phyloP scores from a whole-genome alignment of 2,113 vertebrate genomes.

The Suricata suricatta region DNA sequence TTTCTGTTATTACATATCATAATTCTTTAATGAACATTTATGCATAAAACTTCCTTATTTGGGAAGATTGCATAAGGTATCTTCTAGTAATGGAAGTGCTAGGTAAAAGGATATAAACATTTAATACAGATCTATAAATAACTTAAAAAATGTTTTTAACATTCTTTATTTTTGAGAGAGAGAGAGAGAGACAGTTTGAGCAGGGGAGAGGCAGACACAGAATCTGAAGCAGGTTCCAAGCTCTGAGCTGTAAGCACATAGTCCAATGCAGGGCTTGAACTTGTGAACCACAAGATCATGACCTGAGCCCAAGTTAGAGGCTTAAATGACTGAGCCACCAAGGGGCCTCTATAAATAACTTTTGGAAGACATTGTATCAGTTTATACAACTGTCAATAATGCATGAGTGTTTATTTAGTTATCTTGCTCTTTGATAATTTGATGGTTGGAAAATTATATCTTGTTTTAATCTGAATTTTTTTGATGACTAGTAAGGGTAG shows the following conservation, averaged over 20 bases:
- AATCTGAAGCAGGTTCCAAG: too few relatives aligned
- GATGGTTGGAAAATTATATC: neutral
- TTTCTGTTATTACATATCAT: slow-evolving; percentile 19
- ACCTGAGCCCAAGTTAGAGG: too few relatives aligned
- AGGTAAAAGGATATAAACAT: neutral
- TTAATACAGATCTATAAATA: slow-evolving; percentile 29
- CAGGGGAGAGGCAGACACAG: too few relatives aligned
- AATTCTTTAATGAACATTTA: slow-evolving; percentile 19
- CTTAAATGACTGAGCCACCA: too few relatives aligned
- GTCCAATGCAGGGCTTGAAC: too few relatives aligned
- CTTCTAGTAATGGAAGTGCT: slow-evolving; percentile 18
- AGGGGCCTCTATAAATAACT: slow-evolving; percentile 8
- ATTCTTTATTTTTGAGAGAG: too few relatives aligned
- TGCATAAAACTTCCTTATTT: slow-evolving; percentile 10
- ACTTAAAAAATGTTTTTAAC: neutral
- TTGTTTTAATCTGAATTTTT: slow-evolving; percentile 45
- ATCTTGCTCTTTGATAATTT: slow-evolving; percentile 32
- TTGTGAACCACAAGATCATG: too few relatives aligned
- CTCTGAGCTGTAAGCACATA: too few relatives aligned
- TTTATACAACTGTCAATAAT: neutral
- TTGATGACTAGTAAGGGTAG: neutral
- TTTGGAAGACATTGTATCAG: neutral
- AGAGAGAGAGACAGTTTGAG: too few relatives aligned
- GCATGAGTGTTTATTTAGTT: neutral
- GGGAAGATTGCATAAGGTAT: slow-evolving; percentile 16